A percentile compares a stretch with the other conserved stretches of the same genome.
Evolutionary conservation across 2,888 invertebrate species (phyloP).

Genomic region (Drosophila parthenogenetica): DNA sequence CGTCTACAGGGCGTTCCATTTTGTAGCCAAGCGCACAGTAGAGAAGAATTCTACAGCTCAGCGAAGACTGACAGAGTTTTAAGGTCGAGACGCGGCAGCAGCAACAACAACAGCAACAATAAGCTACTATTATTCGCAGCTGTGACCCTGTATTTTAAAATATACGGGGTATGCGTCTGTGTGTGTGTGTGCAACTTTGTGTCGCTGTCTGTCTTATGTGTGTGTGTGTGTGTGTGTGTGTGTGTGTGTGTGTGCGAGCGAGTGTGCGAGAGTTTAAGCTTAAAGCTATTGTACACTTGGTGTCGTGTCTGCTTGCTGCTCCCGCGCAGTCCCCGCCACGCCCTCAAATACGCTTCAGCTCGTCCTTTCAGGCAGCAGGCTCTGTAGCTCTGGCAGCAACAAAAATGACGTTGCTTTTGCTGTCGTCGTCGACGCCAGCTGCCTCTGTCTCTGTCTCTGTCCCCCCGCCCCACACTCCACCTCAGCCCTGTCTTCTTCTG

Average conservation of each 20-base stretch:
- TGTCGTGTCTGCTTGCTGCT: slow-evolving; percentile 69
- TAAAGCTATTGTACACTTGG: slow-evolving; percentile 82
- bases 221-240: slow-evolving; percentile 39
- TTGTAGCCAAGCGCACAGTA: not conserved
- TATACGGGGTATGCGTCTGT: slow-evolving; percentile 40
- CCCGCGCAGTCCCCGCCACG: not conserved
- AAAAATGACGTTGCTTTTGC: slow-evolving; percentile 76
- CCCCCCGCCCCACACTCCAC: slow-evolving; percentile 12
- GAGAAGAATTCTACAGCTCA: slow-evolving; percentile 44
- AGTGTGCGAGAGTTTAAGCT: slow-evolving; percentile 81
- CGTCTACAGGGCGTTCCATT: slow-evolving; percentile 49
- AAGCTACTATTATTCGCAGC: slow-evolving; percentile 25
- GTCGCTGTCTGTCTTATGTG: slow-evolving; percentile 33
- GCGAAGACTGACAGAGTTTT: slow-evolving; percentile 1
- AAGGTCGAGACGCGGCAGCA: slow-evolving; percentile 20
- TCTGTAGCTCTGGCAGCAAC: slow-evolving; percentile 40
- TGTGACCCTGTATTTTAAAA: slow-evolving; percentile 72
- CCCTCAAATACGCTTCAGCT: not conserved
- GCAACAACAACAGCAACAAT: slow-evolving; percentile 26
- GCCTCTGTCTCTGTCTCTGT: slow-evolving; percentile 40
- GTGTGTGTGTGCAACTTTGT: slow-evolving; percentile 34
- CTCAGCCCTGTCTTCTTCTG: slow-evolving; percentile 1
- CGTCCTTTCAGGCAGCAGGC: slow-evolving; percentile 19
- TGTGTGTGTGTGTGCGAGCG: slow-evolving; percentile 55
- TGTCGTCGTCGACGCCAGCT: slow-evolving; percentile 68